Evolutionary conservation across 2,888 invertebrate genomes (phyloP).

Genomic region (Malacosoma neustria): DNA sequence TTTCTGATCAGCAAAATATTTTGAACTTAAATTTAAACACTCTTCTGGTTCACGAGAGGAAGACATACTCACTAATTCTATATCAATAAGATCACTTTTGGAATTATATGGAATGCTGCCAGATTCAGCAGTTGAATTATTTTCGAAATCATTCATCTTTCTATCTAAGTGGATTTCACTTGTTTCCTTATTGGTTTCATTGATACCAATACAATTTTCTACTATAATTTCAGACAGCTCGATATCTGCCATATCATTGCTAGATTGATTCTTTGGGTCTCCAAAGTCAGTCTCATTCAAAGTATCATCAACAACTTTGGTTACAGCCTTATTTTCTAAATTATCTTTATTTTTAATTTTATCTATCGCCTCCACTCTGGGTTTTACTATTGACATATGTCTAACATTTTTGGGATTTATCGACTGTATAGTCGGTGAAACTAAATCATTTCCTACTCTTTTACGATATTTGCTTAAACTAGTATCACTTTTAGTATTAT

Average conservation of each 20-base stretch:
- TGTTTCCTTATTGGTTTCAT: constrained; percentile 6
- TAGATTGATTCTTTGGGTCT: neutral
- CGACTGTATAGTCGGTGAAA: constrained; percentile 23
- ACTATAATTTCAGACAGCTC: neutral
- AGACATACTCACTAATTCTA: constrained; percentile 12
- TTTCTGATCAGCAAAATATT: constrained; percentile 33
- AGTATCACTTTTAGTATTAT: constrained; percentile 23
- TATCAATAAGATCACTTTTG: constrained; percentile 6
- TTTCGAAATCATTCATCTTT: too few species aligned
- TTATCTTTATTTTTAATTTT: constrained; percentile 1
- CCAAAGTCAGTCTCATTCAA: neutral
- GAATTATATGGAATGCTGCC: neutral
- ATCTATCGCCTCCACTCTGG: constrained; percentile 7
- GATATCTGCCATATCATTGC: neutral
- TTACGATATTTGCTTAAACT: constrained; percentile 27
- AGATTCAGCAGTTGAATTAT: neutral
- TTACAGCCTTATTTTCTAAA: constrained; percentile 3
- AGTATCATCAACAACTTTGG: neutral
- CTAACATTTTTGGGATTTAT: constrained; percentile 44
- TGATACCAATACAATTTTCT: neutral
- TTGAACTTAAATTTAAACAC: constrained; percentile 15
- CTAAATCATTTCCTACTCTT: constrained; percentile 27
- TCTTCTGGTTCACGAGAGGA: neutral
- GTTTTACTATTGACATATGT: constrained; percentile 38
- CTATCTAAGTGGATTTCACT: too few species aligned